Percentiles rank a stretch among this genome's conserved stretches.
phyloP scores from a whole-genome alignment of 1,140 invertebrate genomes.

The Lepidostoma basale region DNA sequence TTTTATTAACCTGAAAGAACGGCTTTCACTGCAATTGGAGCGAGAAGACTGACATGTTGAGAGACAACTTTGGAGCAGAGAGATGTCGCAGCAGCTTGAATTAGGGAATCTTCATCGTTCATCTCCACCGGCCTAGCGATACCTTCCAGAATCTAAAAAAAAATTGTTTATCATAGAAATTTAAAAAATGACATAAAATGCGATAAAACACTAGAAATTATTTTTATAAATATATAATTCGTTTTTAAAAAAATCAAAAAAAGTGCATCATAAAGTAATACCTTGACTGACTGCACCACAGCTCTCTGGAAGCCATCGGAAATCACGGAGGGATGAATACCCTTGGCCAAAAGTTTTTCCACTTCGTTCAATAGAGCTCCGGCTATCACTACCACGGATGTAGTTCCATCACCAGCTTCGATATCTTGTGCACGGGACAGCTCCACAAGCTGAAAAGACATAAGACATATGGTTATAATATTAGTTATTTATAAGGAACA shows the following conservation, averaged over 20 bases:
- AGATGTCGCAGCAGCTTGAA: constrained; percentile 96
- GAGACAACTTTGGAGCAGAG: constrained; percentile 99
- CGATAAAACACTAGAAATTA: no score
- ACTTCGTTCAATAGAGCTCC: constrained; percentile 95
- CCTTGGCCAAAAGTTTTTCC: constrained; percentile 89
- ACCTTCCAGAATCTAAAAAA: constrained; percentile 71
- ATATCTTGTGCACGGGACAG: constrained; percentile 98
- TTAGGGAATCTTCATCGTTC: constrained; percentile 82
- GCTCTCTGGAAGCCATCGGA: constrained; percentile 97
- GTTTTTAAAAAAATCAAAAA: background rate
- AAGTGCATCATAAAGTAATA: constrained; percentile 43
- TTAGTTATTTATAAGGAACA: no score
- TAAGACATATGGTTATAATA: no score
- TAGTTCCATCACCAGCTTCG: constrained; percentile 99
- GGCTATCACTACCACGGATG: constrained; percentile 95
- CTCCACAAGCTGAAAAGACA: constrained; percentile 82
- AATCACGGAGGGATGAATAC: constrained; percentile 97
- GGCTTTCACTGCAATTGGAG: constrained; percentile 96
- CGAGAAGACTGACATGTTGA: constrained; percentile 93
- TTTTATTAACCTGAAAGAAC: constrained; percentile 77
- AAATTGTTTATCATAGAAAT: no score
- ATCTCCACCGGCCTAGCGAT: constrained; percentile 91
- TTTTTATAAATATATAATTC: background rate
- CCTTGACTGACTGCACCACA: constrained; percentile 79
- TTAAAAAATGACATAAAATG: no score